Conservation (phyloP, 2,113 vertebrate genomes). For the Merops nubicus region DNA sequence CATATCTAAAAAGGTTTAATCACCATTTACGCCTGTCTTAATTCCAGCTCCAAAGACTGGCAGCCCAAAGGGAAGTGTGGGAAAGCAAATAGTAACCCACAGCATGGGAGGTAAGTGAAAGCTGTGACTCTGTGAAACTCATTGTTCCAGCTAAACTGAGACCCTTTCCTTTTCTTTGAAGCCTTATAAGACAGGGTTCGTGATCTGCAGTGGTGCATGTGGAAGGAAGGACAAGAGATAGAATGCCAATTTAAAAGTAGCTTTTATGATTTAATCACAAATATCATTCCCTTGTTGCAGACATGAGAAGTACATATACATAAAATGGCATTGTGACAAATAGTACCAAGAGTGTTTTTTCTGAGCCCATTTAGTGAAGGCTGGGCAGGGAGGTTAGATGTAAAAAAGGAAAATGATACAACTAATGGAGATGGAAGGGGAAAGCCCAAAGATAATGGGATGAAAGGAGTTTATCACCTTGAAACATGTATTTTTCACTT, state of each 20-base stretch:
- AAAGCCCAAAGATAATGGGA: background rate
- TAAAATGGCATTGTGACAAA: background rate
- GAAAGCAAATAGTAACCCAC: conserved; percentile 60
- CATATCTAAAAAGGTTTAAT: background rate
- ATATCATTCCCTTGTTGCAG: background rate
- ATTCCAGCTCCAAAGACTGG: conserved; percentile 35
- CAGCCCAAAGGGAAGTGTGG: conserved; percentile 54
- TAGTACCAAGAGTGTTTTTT: background rate
- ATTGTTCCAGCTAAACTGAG: conserved; percentile 46
- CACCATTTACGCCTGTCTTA: background rate
- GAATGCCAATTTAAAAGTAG: background rate
- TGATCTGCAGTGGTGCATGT: conserved; percentile 12
- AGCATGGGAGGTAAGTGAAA: conserved; percentile 58
- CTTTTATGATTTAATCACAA: conserved; percentile 11
- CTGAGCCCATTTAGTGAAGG: background rate
- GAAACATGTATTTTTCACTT: background rate
- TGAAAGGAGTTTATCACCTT: conserved; percentile 20
- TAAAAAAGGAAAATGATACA: background rate
- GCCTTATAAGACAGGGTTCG: background rate
- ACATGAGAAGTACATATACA: background rate
- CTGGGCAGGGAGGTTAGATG: background rate
- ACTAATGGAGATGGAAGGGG: background rate
- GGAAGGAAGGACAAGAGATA: background rate
- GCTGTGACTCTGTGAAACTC: conserved; percentile 33
- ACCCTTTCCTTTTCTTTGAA: conserved; percentile 36